These are phyloP conservation scores for Urocynchramus pylzowi DNA, from an alignment of 2,113 vertebrate genomes.

Conservation along the genomic window DNA sequence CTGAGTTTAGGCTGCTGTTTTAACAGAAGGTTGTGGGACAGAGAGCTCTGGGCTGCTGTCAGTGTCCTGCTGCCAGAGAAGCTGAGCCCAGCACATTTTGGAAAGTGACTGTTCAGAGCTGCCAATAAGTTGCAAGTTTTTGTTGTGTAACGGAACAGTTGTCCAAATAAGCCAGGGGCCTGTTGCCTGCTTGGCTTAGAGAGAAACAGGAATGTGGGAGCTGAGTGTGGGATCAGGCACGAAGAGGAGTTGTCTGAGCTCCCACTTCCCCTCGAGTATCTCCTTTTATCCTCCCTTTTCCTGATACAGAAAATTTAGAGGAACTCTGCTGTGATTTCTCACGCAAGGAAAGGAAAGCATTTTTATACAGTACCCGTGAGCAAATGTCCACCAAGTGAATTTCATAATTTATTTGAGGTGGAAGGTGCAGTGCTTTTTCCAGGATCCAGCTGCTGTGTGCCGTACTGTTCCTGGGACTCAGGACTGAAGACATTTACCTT, in stretches of 20 bases:
- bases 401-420: neutral
- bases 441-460: neutral
- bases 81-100: constrained; percentile 1
- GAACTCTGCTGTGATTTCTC: neutral
- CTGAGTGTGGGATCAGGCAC: neutral
- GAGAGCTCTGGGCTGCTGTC: neutral
- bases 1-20: neutral
- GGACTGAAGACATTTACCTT: neutral
- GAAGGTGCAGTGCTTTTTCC: neutral
- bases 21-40: neutral
- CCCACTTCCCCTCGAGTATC: neutral
- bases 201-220: neutral
- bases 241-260: neutral
- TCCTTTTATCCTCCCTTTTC: neutral
- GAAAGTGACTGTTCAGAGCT: neutral
- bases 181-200: neutral
- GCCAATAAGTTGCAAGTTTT: neutral
- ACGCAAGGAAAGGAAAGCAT: neutral
- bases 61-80: neutral
- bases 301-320: neutral
- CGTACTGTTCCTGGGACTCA: neutral
- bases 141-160: constrained; percentile 5
- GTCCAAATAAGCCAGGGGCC: constrained; percentile 6
- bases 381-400: neutral
- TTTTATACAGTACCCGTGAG: neutral